Evolutionary conservation across 1,140 invertebrate species (phyloP).

Genomic region (Goniozus legneri): DNA sequence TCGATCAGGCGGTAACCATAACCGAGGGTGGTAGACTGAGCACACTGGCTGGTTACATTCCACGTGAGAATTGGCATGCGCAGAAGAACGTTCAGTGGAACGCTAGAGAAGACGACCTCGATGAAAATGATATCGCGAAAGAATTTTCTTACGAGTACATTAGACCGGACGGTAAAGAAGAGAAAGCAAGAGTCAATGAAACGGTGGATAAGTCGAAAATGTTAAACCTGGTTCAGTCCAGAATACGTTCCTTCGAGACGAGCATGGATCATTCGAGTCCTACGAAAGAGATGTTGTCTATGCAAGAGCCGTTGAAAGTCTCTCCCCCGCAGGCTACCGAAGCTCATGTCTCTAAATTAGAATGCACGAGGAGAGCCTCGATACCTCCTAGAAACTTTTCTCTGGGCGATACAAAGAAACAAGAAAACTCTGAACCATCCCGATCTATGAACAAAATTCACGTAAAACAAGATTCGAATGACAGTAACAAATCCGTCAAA

Average conservation of each 20-base stretch:
- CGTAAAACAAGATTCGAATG: constrained; percentile 22
- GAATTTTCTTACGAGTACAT: constrained; percentile 55
- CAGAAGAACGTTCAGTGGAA: constrained; percentile 46
- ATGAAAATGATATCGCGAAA: constrained; percentile 49
- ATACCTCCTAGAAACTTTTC: constrained; percentile 28
- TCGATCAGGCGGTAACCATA: constrained; percentile 11
- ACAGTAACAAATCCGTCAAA: constrained; percentile 53
- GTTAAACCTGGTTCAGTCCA: constrained; percentile 53
- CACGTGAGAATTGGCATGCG: constrained; percentile 29
- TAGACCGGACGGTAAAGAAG: constrained; percentile 26
- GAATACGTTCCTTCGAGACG: constrained; percentile 55
- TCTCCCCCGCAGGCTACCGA: constrained; percentile 48
- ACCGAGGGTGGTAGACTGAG: constrained; percentile 20
- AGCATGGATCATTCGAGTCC: constrained; percentile 23
- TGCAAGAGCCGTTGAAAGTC: constrained; percentile 52
- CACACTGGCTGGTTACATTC: constrained; percentile 24
- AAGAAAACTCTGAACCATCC: constrained; percentile 10
- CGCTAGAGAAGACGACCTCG: constrained; percentile 33
- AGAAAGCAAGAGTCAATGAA: background rate
- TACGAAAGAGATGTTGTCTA: constrained; percentile 34
- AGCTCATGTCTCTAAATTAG: constrained; percentile 49
- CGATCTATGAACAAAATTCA: constrained; percentile 2
- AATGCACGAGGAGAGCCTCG: constrained; percentile 26
- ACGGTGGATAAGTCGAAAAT: constrained; percentile 18
- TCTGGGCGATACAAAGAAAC: constrained; percentile 13